A percentile compares a stretch with the other conserved stretches of the same genome.
Evolutionary conservation across 2,113 vertebrate genomes (phyloP).

Genomic region (Hemibagrus wyckioides): DNA sequence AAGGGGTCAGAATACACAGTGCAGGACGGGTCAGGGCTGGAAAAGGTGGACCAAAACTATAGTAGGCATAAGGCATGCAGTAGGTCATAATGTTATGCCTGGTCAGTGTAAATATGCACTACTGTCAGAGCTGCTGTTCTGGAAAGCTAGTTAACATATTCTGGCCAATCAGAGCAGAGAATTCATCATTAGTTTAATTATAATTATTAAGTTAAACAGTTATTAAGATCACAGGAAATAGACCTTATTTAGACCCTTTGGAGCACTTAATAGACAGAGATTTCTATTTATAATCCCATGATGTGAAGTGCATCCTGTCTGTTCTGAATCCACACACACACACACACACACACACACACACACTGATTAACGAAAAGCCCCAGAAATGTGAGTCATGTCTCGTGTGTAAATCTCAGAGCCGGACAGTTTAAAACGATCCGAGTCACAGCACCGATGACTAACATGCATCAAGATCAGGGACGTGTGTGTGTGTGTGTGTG

Average conservation of each 20-base stretch:
- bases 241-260: not conserved
- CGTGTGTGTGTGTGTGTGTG: conserved; percentile 32
- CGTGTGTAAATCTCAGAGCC: conserved; percentile 27
- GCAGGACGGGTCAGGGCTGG: no score
- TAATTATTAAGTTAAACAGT: not conserved
- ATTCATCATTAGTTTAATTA: not conserved
- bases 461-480: not conserved
- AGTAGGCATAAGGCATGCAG: no score
- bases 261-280: not conserved
- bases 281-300: not conserved
- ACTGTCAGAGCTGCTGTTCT: no score
- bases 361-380: conserved; percentile 17
- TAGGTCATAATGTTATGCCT: no score
- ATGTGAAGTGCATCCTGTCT: not conserved
- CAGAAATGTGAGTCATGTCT: conserved; percentile 39
- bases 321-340: not conserved
- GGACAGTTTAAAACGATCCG: conserved; percentile 33
- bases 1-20: no score
- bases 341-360: conserved; percentile 1
- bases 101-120: no score
- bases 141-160: not conserved
- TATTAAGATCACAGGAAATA: not conserved
- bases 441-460: conserved; percentile 28
- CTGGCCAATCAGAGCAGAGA: not conserved
- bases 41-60: no score